These are phyloP conservation scores for Procambarus clarkii DNA, from an alignment of 1,140 invertebrate species.

Conservation along the genomic window DNA sequence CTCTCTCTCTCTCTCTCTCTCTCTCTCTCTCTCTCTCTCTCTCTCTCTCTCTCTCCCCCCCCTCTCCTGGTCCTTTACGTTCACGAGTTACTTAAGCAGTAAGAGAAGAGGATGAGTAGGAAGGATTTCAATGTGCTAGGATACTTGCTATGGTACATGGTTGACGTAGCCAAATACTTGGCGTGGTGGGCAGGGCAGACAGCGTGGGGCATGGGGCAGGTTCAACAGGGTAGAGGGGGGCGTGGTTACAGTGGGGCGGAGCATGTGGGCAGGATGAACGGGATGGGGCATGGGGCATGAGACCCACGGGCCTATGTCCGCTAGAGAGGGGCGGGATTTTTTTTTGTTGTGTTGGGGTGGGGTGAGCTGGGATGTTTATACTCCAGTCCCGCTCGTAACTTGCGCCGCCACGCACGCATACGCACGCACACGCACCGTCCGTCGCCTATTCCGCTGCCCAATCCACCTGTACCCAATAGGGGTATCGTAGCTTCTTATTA, in stretches of 20 bases:
- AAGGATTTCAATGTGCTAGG: too few species aligned
- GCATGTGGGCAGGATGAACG: not conserved
- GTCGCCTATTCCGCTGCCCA: not conserved
- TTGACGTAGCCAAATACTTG: not conserved
- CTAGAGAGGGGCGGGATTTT: slow-evolving; percentile 63
- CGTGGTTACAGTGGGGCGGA: not conserved
- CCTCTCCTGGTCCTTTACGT: too few species aligned
- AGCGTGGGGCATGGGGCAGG: not conserved
- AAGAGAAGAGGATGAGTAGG: too few species aligned
- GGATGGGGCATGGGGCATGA: slow-evolving; percentile 35
- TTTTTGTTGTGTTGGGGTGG: slow-evolving; percentile 39
- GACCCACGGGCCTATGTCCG: slow-evolving; percentile 63
- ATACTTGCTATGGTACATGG: not conserved
- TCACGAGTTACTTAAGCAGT: too few species aligned
- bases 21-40: too few species aligned
- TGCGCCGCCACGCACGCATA: slow-evolving; percentile 55
- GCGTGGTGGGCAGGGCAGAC: slow-evolving; percentile 23
- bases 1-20: too few species aligned
- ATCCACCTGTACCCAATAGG: not conserved
- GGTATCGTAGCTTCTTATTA: too few species aligned
- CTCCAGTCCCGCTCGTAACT: slow-evolving; percentile 53
- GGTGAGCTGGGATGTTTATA: not conserved
- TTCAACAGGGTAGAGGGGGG: not conserved
- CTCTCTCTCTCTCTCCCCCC: too few species aligned
- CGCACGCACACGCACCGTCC: slow-evolving; percentile 20